phyloP scores from a whole-genome alignment of 23 tunicate species.

The Ascidia mentula region DNA sequence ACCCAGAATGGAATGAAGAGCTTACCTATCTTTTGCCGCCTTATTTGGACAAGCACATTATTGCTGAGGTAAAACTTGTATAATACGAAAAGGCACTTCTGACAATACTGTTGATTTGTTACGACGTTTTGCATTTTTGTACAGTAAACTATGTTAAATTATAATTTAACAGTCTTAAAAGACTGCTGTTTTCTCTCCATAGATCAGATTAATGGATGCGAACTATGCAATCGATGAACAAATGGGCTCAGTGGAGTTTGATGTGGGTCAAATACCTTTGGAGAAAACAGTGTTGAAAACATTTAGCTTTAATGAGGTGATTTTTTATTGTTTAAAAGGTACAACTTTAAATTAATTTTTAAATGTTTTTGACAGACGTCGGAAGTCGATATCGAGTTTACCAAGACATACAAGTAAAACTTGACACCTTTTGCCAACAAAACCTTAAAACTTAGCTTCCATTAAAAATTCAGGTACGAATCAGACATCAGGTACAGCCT shows the following conservation, averaged over 20 bases:
- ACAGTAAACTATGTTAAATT: too few relatives aligned
- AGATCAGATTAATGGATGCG: constrained; percentile 90
- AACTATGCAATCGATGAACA: constrained; percentile 76
- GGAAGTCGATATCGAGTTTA: constrained; percentile 82
- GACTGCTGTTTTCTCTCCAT: neutral
- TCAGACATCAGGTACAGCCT: constrained; percentile 78
- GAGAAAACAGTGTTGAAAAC: constrained; percentile 48
- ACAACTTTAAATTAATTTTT: neutral
- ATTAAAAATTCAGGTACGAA: constrained; percentile 14
- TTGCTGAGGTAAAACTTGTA: constrained; percentile 34
- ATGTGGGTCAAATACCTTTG: constrained; percentile 46
- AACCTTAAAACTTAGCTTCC: neutral
- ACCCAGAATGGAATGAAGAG: constrained; percentile 86
- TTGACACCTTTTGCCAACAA: too few relatives aligned
- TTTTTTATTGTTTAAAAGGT: neutral
- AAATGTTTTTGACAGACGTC: constrained; percentile 61
- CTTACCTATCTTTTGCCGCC: constrained; percentile 41
- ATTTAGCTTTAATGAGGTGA: constrained; percentile 72
- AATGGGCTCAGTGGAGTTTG: constrained; percentile 73
- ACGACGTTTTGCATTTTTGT: too few relatives aligned
- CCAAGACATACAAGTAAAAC: constrained; percentile 48
- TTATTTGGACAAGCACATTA: neutral
- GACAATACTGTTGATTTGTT: too few relatives aligned
- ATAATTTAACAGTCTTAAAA: neutral
- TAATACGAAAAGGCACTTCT: neutral